These are phyloP conservation scores for Spodoptera frugiperda DNA, from an alignment of 1,140 invertebrate species.

Conservation along the genomic window DNA sequence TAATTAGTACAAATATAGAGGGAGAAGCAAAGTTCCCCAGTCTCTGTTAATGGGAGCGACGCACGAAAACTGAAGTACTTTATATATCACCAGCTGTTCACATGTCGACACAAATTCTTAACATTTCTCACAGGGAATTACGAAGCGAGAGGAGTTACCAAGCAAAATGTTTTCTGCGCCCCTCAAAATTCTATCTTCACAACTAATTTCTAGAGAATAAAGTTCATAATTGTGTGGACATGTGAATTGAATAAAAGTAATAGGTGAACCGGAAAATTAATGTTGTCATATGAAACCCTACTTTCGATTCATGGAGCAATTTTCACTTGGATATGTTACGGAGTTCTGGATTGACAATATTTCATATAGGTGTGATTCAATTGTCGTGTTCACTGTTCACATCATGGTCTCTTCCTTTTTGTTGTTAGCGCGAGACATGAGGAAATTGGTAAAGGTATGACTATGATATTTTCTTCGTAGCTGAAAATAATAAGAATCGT, in stretches of 20 bases:
- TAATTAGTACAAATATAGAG: slow-evolving; percentile 47
- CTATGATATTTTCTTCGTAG: neutral
- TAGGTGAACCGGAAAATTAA: slow-evolving; percentile 57
- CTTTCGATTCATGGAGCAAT: slow-evolving; percentile 56
- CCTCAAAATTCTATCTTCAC: neutral
- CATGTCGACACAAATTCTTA: slow-evolving; percentile 56
- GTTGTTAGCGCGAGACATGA: neutral
- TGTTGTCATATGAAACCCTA: slow-evolving; percentile 56
- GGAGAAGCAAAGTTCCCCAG: slow-evolving; percentile 28
- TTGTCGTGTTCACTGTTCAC: slow-evolving; percentile 27
- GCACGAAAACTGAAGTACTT: slow-evolving; percentile 15
- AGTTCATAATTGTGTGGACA: slow-evolving; percentile 3
- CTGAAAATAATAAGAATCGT: too few species aligned
- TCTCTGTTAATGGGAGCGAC: slow-evolving; percentile 38
- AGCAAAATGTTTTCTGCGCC: slow-evolving; percentile 36
- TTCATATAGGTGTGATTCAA: slow-evolving; percentile 39
- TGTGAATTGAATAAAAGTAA: slow-evolving; percentile 4
- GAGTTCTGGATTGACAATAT: slow-evolving; percentile 45
- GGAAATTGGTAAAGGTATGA: neutral
- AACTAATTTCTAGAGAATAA: slow-evolving; percentile 21
- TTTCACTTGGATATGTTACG: slow-evolving; percentile 50
- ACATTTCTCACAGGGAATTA: slow-evolving; percentile 56
- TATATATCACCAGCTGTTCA: slow-evolving; percentile 45
- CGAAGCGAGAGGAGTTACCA: slow-evolving; percentile 48
- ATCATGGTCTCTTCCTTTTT: neutral